A percentile compares a stretch with the other conserved stretches of the same genome.
Conservation (phyloP, 1,140 invertebrate genomes). For the Macrosteles quadrilineatus region DNA sequence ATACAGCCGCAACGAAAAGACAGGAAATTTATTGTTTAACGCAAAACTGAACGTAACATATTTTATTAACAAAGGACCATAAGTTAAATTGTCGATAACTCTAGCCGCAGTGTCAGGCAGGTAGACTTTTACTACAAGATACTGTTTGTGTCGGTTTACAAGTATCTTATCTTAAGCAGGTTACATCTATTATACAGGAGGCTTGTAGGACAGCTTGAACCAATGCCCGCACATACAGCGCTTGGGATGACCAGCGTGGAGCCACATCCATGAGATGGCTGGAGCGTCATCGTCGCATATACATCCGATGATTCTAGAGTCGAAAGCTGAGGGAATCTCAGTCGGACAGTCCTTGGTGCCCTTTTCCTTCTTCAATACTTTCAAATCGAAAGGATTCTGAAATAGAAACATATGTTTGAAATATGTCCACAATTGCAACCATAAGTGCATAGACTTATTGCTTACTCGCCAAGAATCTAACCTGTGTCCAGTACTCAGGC, state of each 20-base stretch:
- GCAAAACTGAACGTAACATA: not conserved
- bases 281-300: slow-evolving; percentile 93
- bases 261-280: slow-evolving; percentile 90
- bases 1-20: not conserved
- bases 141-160: not conserved
- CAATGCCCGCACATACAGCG: slow-evolving; percentile 95
- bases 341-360: slow-evolving; percentile 87
- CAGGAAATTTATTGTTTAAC: not conserved
- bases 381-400: slow-evolving; percentile 87
- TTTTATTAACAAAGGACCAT: not conserved
- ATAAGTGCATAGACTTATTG: no score
- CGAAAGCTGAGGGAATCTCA: slow-evolving; percentile 84
- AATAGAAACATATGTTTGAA: slow-evolving; percentile 21
- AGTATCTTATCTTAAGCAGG: not conserved
- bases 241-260: slow-evolving; percentile 83
- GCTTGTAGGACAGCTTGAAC: slow-evolving; percentile 74
- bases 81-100: not conserved
- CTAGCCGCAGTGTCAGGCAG: slow-evolving; percentile 6
- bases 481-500: no score
- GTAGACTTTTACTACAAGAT: slow-evolving; percentile 8
- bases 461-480: no score
- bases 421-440: slow-evolving; percentile 4
- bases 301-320: slow-evolving; percentile 90
- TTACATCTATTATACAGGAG: slow-evolving; percentile 37
- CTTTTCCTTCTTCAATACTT: slow-evolving; percentile 72